Percentiles rank a stretch among this genome's conserved stretches.
Evolutionary conservation across 2,888 invertebrate genomes (phyloP).

Genomic region (Caenorhabditis virilis): DNA sequence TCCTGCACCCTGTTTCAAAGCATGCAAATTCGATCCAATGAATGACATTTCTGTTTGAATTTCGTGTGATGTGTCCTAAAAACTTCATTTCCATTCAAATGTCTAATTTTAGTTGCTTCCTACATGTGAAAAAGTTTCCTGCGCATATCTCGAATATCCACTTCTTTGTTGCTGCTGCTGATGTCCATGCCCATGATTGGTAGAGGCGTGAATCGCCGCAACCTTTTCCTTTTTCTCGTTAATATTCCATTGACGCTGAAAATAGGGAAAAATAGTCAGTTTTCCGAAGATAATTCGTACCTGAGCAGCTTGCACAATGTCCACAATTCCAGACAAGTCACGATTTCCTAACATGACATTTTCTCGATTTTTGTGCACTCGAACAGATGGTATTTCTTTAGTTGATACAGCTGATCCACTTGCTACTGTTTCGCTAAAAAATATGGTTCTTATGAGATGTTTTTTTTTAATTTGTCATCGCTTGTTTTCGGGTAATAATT

Average conservation of each 20-base stretch:
- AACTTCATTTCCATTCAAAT: background rate
- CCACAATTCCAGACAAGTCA: constrained; percentile 23
- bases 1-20: constrained; percentile 26
- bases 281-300: background rate
- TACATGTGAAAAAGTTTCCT: constrained; percentile 31
- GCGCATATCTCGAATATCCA: constrained; percentile 36
- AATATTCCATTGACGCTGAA: constrained; percentile 28
- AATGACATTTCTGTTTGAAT: constrained; percentile 36
- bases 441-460: background rate
- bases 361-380: constrained; percentile 25
- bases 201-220: constrained; percentile 22
- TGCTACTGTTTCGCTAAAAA: constrained; percentile 6
- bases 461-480: background rate
- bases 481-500: no score
- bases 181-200: background rate
- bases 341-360: constrained; percentile 30
- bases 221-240: constrained; percentile 37
- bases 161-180: constrained; percentile 12
- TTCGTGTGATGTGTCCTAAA: constrained; percentile 34
- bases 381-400: constrained; percentile 13
- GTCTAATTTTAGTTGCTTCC: background rate
- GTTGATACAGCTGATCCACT: constrained; percentile 1
- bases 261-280: background rate
- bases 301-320: constrained; percentile 14
- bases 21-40: constrained; percentile 30